Base-by-base conservation (phyloP, 2,888 invertebrate species). In the Panorpa germanica region DNA sequence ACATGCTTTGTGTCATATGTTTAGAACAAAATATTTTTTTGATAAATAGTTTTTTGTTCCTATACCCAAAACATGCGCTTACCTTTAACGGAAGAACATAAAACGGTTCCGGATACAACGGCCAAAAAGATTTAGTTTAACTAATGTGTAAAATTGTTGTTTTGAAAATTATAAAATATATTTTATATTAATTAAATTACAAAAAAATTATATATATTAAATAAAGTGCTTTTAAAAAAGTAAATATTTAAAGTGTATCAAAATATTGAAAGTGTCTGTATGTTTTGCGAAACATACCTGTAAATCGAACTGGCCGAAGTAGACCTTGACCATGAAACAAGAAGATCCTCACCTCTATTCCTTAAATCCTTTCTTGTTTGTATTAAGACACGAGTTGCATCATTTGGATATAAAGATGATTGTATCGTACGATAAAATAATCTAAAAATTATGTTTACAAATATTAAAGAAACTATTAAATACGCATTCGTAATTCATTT, bases 401-500 rank as follows among this genome's bases (percentile, higher is more conserved):
- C 72, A 45, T 75, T 75, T 28, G 85, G 83, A 39, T 63, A 67
- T 33, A 74, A 44, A 3, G 76, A 67, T 40, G 70, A 73, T 48
- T 69, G 70, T 35, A 72, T 45, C 36, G 70, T 70, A 45, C 70
- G 70, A 45, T 71, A 66, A 38, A 73, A 55, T 45, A 82, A 52
- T 46, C 85, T 85, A 49, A 13, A 52, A 47, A 37, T 32, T n/a
- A n/a, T n/a, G n/a, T n/a, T n/a, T n/a, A n/a, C n/a, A n/a, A n/a
- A n/a, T n/a, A n/a, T n/a, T n/a, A n/a, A 17, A 7, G 6, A 15
- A 23, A 17, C 28, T 16, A n/a, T 21, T 10, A n/a, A 15, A 17
- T 3, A 26, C 7, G 17, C 25, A 26, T 34, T 38, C 12, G 4
- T 27, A 19, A 22, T 29, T 9, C 4, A 12, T 16, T 17, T 24